A percentile compares a stretch with the other conserved stretches of the same genome.
phyloP scores from a whole-genome alignment of 23 tunicate genomes.

The Trididemnum miniatum region DNA sequence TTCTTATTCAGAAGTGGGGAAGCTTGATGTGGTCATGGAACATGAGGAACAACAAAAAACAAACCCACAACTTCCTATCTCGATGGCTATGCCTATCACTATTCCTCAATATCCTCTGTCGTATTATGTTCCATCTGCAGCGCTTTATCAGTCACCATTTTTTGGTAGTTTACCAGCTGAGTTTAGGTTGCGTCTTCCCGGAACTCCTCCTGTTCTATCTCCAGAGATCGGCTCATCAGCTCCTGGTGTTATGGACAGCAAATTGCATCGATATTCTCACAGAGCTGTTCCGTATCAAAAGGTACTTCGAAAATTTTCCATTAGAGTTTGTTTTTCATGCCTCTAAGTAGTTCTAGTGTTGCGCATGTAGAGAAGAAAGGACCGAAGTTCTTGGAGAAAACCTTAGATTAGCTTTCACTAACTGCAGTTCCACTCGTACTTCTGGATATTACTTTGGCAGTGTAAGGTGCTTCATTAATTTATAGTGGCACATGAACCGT shows the following conservation, averaged over 20 bases:
- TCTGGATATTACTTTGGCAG: no score
- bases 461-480: no score
- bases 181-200: constrained; percentile 37
- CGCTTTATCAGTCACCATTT: constrained; percentile 27
- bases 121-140: constrained; percentile 38
- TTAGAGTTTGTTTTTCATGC: no score
- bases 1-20: constrained; percentile 22
- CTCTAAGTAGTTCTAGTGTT: no score
- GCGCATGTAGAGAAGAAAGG: no score
- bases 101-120: constrained; percentile 27
- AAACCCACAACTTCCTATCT: not conserved
- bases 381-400: no score
- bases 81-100: constrained; percentile 30
- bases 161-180: constrained; percentile 57
- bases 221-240: constrained; percentile 40
- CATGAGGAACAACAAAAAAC: constrained; percentile 20
- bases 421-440: no score
- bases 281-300: constrained; percentile 68
- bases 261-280: constrained; percentile 51
- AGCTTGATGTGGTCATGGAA: constrained; percentile 30
- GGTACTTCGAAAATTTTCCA: no score
- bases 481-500: no score
- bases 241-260: constrained; percentile 58
- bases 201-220: constrained; percentile 29
- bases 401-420: no score